Base-by-base conservation (phyloP, 2,113 vertebrate species). In the Alectura lathami region DNA sequence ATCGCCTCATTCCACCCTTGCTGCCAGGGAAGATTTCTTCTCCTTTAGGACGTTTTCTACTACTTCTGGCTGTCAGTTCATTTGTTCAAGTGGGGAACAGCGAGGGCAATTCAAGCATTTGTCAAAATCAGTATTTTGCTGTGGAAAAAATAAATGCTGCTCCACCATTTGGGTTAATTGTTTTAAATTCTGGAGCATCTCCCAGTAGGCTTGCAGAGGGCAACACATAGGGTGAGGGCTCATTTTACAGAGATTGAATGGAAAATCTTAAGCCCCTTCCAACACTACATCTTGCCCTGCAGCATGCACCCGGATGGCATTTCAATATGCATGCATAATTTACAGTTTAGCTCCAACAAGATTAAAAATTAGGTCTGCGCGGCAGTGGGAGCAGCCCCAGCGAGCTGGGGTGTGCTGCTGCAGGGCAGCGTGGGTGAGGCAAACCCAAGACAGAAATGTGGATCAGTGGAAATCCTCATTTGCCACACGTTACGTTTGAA, bases 141-240 rank as follows among this genome's bases (percentile, higher is more conserved):
- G 6, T 0, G 7, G 11, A 23, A 5, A 12, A 18, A 34, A 40
- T 9, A 21, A n/a, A 14, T 0, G 14, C 27, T 5, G 9, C 63
- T 59, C 10, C 11, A 6, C 0, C 4, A 4, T 24, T 80, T 27
- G 48, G 68, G 30, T 34, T 42, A 20, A 30, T 53, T 30, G 21
- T 26, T 76, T 40, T 15, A 45, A 42, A 2, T 32, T 16, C 59
- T n/a, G 79, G 76, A 86, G 66, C 10, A 34, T 11, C 3, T 11
- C 3, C 24, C 73, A 72, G 66, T 17, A 2, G 11, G 43, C 34
- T 56, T 11, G 13, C 5, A 3, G 47, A 13, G 42, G 66, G 73
- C 67, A 13, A 29, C 1, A 3, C 42, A 13, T 9, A 48, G 67
- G 43, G 26, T 11, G 32, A 63, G 40, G 80, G 89, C 62, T 88